Evolutionary conservation across 1,140 invertebrate species (phyloP).

Genomic region (Drosophila prosaltans): DNA sequence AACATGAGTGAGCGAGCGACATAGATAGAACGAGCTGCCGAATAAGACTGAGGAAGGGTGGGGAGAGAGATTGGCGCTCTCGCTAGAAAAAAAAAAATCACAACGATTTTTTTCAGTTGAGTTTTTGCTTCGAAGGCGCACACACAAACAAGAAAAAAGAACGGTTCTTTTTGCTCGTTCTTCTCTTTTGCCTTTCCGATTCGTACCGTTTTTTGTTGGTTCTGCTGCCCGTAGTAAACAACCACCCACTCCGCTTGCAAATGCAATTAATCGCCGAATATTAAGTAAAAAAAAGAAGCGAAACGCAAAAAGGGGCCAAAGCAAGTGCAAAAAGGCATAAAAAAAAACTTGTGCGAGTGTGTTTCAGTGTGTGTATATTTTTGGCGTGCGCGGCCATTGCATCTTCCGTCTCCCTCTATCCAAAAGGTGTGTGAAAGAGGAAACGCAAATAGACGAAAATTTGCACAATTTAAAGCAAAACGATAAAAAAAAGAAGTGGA

Average conservation of each 20-base stretch:
- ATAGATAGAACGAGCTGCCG: conserved; percentile 8
- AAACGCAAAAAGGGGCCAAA: conserved; percentile 42
- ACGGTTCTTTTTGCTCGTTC: conserved; percentile 45
- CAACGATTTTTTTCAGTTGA: conserved; percentile 61
- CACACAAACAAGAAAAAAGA: conserved; percentile 20
- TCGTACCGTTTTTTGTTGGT: conserved; percentile 17
- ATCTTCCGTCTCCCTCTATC: conserved; percentile 48
- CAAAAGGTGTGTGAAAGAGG: conserved; percentile 55
- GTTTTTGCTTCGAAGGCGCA: conserved; percentile 48
- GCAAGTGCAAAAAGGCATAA: conserved; percentile 64
- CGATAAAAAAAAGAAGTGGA: neutral
- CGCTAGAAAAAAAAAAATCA: conserved; percentile 55
- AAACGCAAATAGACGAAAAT: conserved; percentile 44
- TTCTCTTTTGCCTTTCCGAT: conserved; percentile 39
- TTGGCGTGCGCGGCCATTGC: conserved; percentile 80
- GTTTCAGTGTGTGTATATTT: conserved; percentile 60
- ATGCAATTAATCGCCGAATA: conserved; percentile 52
- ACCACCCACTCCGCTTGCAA: conserved; percentile 32
- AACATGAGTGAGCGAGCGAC: conserved; percentile 34
- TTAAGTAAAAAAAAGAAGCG: conserved; percentile 49
- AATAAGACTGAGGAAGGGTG: conserved; percentile 28
- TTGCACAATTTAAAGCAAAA: conserved; percentile 15
- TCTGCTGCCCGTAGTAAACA: conserved; percentile 46
- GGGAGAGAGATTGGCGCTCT: conserved; percentile 20
- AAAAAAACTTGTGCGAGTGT: conserved; percentile 47